A percentile compares a stretch with the other conserved stretches of the same genome.
phyloP scores from a whole-genome alignment of 1,140 invertebrate species.

The Bathynomus jamesi region DNA sequence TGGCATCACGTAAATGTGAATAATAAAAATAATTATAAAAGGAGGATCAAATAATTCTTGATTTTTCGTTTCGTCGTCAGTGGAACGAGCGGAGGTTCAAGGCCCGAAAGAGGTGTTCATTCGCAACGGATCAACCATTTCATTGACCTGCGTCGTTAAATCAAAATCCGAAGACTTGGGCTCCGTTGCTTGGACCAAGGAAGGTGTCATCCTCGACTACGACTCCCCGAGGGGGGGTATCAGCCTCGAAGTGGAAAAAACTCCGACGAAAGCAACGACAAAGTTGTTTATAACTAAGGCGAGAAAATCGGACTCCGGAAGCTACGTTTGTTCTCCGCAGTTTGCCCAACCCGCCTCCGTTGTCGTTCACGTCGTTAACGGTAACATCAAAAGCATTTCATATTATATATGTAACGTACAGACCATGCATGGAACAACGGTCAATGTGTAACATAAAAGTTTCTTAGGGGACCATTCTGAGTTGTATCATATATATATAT shows the following conservation, averaged over 20 bases:
- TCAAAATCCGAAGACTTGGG: constrained; percentile 15
- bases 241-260: constrained; percentile 82
- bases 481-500: too few species aligned
- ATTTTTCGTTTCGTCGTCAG: neutral
- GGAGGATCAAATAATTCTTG: too few species aligned
- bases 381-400: too few species aligned
- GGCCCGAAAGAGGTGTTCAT: constrained; percentile 16
- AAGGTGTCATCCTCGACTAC: constrained; percentile 16
- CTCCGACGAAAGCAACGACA: constrained; percentile 68
- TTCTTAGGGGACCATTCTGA: too few species aligned
- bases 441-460: too few species aligned
- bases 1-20: neutral
- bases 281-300: constrained; percentile 80
- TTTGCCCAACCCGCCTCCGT: constrained; percentile 14
- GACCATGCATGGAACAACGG: too few species aligned
- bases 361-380: constrained; percentile 15
- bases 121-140: constrained; percentile 16
- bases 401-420: too few species aligned
- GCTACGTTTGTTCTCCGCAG: constrained; percentile 40
- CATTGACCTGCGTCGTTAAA: constrained; percentile 19
- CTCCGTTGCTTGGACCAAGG: constrained; percentile 9
- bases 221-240: constrained; percentile 54
- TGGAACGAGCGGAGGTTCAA: constrained; percentile 11
- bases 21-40: neutral
- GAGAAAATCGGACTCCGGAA: constrained; percentile 67